Conservation (phyloP, 2,113 vertebrate species). For the Suricata suricatta region DNA sequence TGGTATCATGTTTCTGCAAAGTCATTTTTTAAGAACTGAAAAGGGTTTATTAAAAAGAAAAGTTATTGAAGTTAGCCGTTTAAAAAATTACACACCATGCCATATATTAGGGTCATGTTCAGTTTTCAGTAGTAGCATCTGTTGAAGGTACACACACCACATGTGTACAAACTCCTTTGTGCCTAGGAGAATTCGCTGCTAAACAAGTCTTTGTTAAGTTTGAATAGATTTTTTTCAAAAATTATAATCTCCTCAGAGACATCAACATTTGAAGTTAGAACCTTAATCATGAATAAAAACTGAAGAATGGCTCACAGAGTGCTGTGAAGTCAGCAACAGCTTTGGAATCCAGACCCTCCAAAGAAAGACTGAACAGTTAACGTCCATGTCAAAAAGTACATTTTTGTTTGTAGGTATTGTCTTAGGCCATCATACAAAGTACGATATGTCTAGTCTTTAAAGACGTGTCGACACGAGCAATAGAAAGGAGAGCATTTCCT, state of each 20-base stretch:
- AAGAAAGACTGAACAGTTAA: not conserved
- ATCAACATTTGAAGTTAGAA: constrained; percentile 28
- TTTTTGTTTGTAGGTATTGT: not conserved
- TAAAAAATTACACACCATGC: not conserved
- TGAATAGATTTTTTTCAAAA: constrained; percentile 48
- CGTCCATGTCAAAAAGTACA: not conserved
- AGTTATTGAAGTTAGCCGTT: constrained; percentile 29
- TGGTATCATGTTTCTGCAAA: constrained; percentile 49
- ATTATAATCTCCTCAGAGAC: not conserved
- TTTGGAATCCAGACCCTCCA: not conserved
- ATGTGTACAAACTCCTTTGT: not conserved
- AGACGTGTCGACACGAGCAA: not conserved
- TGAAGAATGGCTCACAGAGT: not conserved
- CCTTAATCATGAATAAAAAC: not conserved
- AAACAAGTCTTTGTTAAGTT: constrained; percentile 23
- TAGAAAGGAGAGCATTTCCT: constrained; percentile 6
- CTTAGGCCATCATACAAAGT: not conserved
- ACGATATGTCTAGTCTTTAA: not conserved
- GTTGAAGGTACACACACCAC: not conserved
- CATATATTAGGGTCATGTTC: not conserved
- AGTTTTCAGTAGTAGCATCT: not conserved
- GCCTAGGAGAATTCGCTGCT: not conserved
- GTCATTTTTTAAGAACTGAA: constrained; percentile 62
- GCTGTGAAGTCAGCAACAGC: not conserved
- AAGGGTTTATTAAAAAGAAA: constrained; percentile 30